phyloP scores from a whole-genome alignment of 2,113 vertebrate genomes.

The Sinosuthora webbiana region DNA sequence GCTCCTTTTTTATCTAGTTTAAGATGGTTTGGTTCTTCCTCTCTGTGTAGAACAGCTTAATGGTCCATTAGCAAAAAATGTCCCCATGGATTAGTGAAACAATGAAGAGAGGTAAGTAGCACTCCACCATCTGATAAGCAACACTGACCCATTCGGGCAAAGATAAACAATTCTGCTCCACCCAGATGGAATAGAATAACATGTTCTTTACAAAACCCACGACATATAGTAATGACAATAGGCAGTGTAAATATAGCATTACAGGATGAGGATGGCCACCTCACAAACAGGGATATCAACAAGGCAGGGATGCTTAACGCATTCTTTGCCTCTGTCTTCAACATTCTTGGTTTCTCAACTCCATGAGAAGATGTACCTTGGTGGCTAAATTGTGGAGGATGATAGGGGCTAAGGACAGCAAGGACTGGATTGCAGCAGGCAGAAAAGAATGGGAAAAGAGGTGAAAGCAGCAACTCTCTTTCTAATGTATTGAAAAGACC shows the following conservation, averaged over 20 bases:
- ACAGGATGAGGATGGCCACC: not conserved
- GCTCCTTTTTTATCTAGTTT: too few relatives aligned
- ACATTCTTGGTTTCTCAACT: not conserved
- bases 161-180: too few relatives aligned
- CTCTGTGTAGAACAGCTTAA: too few relatives aligned
- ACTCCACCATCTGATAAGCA: too few relatives aligned
- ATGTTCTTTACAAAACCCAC: too few relatives aligned
- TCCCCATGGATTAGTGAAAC: too few relatives aligned
- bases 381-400: not conserved
- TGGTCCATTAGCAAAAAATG: too few relatives aligned
- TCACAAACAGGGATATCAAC: not conserved
- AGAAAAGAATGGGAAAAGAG: not conserved
- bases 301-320: accelerated
- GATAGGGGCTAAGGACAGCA: accelerated
- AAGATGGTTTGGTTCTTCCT: too few relatives aligned
- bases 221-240: not conserved
- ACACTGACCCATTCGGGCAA: too few relatives aligned
- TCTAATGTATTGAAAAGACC: not conserved
- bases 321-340: not conserved
- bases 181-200: too few relatives aligned
- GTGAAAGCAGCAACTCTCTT: not conserved
- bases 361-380: not conserved
- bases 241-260: not conserved
- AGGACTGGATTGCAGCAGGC: not conserved
- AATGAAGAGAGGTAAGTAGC: too few relatives aligned